These are phyloP conservation scores for Cydia pomonella DNA, from an alignment of 1,140 invertebrate genomes.

Conservation along the genomic window DNA sequence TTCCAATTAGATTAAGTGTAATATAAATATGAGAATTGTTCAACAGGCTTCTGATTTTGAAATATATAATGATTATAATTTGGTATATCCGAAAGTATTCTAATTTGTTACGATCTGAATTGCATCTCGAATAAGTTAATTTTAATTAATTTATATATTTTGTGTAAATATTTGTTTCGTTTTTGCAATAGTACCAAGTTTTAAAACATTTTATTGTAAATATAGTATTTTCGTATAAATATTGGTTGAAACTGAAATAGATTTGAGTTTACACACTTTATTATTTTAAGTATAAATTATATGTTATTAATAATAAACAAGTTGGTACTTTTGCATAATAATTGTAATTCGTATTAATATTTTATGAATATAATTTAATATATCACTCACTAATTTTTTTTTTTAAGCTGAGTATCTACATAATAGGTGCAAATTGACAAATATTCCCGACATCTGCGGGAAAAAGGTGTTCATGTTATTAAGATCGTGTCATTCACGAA, in stretches of 20 bases:
- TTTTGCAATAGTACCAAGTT: constrained; percentile 41
- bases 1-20: constrained; percentile 28
- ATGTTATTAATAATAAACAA: neutral
- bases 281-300: constrained; percentile 14
- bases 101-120: constrained; percentile 26
- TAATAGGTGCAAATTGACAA: neutral
- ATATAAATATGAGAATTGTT: neutral
- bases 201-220: constrained; percentile 46
- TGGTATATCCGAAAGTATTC: neutral
- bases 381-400: neutral
- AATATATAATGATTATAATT: constrained; percentile 6
- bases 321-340: constrained; percentile 6
- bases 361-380: constrained; percentile 23
- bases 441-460: neutral
- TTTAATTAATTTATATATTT: constrained; percentile 28
- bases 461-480: neutral
- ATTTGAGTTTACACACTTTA: constrained; percentile 17
- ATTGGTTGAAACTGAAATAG: constrained; percentile 16
- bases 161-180: constrained; percentile 46
- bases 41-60: constrained; percentile 38
- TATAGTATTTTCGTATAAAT: constrained; percentile 53
- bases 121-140: constrained; percentile 23
- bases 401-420: neutral
- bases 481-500: no score
- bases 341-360: neutral